Percentiles rank a stretch among this genome's conserved stretches.
Conservation (phyloP, 1,140 invertebrate genomes). For the Bombus waltoni region DNA sequence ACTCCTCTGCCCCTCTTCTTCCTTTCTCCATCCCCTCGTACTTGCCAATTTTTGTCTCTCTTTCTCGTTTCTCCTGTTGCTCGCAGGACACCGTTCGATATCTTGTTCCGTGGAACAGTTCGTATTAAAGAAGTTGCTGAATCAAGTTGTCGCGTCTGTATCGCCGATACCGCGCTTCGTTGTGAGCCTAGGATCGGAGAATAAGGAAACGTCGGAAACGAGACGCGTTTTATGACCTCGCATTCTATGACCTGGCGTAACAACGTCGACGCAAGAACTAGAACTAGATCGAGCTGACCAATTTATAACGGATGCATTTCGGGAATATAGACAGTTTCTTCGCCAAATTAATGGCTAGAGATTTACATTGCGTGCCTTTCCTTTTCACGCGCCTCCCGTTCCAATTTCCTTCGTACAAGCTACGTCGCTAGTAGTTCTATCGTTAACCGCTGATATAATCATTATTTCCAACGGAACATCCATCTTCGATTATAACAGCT, state of each 20-base stretch:
- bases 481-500: not conserved
- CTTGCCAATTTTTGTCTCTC: not conserved
- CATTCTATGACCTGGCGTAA: too few relatives aligned
- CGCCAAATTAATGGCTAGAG: too few relatives aligned
- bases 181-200: not conserved
- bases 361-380: too few relatives aligned
- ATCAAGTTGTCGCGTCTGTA: not conserved
- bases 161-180: not conserved
- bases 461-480: not conserved
- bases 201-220: not conserved
- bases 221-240: too few relatives aligned
- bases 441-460: too few relatives aligned
- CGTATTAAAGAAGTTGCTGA: conserved; percentile 1
- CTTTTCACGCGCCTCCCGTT: too few relatives aligned
- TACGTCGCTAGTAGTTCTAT: too few relatives aligned
- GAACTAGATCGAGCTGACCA: not conserved
- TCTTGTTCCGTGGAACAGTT: not conserved
- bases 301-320: not conserved
- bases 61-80: conserved; percentile 20
- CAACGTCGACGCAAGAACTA: too few relatives aligned
- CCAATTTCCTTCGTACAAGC: too few relatives aligned
- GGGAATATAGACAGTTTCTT: not conserved
- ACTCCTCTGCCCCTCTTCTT: not conserved
- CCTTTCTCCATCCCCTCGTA: not conserved
- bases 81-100: conserved; percentile 20